Evolutionary conservation across 1,140 invertebrate genomes (phyloP), one percentile per base, ranked within the genome.

Genomic region (Choristoneura fumiferana): DNA sequence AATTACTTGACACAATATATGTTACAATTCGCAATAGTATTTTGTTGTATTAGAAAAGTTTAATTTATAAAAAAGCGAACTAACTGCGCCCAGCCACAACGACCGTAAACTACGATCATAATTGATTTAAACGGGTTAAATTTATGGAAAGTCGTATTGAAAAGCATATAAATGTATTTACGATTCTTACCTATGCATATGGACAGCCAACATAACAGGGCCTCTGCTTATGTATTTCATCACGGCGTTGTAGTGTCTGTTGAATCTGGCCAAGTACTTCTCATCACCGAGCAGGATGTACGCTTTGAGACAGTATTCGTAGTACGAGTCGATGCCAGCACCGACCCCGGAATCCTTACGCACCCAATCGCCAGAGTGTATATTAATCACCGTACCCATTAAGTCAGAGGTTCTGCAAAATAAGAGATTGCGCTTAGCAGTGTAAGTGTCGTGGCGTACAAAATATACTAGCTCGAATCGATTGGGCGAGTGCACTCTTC

Each of bases 241-340:
- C 38, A 99, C 94, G n/a, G 98, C 97, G 69, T 95, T 94, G 89
- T 99, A 99, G 90, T 99, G 98, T 78, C 95, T 94, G 82, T 98
- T 98, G 84, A 99, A 99, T 58, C 98, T 91, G 15, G 95, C 94
- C 60, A 99, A 89, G 90, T 99, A 99, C 65, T 95, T 95, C 94
- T 97, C 92, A 93, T 98, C 80, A 88, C 98, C 94, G 1, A 96
- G 89, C 61, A 96, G 89, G 65, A 96, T 94, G 73, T 96, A 96
- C 0, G 97, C 97, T 88, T 99, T 99, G 12, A 99, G 92, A 67
- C 97, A 96, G 87, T 99, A 99, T 87, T 99, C 98, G 84, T 99
- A 99, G 84, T 99, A 99, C 0, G 97, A 99, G 87, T 99, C 98
- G 67, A 99, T 99, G 8, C 98, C 98, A 37, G 98, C 98, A n/a